A percentile compares a stretch with the other conserved stretches of the same genome.
Evolutionary conservation across 2,797 vertebrate species (phyloP).

Genomic region (Danio kyathit): DNA sequence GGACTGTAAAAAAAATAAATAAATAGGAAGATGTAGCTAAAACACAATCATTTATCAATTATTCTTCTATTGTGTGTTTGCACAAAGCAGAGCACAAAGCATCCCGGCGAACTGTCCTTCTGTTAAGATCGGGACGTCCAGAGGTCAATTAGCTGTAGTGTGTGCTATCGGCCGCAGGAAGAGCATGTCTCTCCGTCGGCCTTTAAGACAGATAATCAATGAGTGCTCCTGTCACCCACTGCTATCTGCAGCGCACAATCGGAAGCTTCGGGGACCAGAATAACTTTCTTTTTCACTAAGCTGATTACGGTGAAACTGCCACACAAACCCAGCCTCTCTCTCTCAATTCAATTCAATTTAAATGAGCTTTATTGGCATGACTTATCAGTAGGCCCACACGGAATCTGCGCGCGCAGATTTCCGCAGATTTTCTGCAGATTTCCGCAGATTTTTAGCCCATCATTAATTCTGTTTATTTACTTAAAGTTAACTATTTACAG

Average conservation of each 20-base stretch:
- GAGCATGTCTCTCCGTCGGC: conserved; percentile 63
- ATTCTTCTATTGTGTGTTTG: conserved; percentile 5
- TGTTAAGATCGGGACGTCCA: conserved; percentile 24
- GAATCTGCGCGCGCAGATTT: too few relatives aligned
- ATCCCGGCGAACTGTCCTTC: conserved; percentile 32
- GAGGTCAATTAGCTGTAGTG: conserved; percentile 66
- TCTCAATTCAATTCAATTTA: too few relatives aligned
- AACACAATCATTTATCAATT: conserved; percentile 23
- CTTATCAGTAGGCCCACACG: too few relatives aligned
- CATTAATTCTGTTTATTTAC: too few relatives aligned
- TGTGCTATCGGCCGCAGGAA: conserved; percentile 49
- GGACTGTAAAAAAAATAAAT: not conserved
- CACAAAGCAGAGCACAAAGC: conserved; percentile 16
- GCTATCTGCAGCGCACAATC: conserved; percentile 50
- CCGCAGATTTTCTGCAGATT: too few relatives aligned
- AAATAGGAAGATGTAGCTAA: not conserved
- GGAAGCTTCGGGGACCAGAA: conserved; percentile 49
- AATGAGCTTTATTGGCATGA: too few relatives aligned
- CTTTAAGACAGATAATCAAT: conserved; percentile 66
- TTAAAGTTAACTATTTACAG: too few relatives aligned
- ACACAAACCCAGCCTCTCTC: not conserved
- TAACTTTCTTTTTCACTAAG: conserved; percentile 28
- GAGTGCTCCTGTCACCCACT: conserved; percentile 61
- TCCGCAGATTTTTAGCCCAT: too few relatives aligned
- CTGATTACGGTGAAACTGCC: conserved; percentile 35